A percentile compares a stretch with the other conserved stretches of the same genome.
Conservation (phyloP, 2,888 invertebrate genomes). For the Parnassius smintheus region DNA sequence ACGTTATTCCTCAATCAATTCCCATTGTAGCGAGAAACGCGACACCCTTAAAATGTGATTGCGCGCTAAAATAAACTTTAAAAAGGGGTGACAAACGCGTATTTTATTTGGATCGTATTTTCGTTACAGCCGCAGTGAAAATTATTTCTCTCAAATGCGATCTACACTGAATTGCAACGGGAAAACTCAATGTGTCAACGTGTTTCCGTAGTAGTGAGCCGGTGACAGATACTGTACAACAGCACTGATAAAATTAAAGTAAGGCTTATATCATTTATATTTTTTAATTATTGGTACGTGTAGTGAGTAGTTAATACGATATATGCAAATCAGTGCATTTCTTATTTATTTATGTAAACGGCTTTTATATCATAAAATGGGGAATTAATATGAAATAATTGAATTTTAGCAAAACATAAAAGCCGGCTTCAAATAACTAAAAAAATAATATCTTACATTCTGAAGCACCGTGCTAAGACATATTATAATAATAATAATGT, state of each 20-base stretch:
- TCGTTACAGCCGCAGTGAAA: slow-evolving; percentile 34
- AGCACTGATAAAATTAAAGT: not conserved
- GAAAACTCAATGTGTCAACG: slow-evolving; percentile 39
- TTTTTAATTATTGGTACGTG: too few relatives aligned
- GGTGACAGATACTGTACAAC: slow-evolving; percentile 11
- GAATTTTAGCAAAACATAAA: too few relatives aligned
- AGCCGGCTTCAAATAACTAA: too few relatives aligned
- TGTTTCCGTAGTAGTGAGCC: slow-evolving; percentile 21
- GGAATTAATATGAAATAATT: too few relatives aligned
- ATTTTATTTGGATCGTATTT: slow-evolving; percentile 26
- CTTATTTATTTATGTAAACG: too few relatives aligned
- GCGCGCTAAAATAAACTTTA: slow-evolving; percentile 29
- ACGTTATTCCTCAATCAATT: slow-evolving; percentile 46
- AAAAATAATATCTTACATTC: too few relatives aligned
- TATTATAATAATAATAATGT: too few relatives aligned
- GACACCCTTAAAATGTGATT: slow-evolving; percentile 29
- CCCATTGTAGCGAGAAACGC: slow-evolving; percentile 37
- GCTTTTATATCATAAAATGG: too few relatives aligned
- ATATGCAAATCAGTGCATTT: too few relatives aligned
- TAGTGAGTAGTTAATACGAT: too few relatives aligned
- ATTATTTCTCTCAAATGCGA: slow-evolving; percentile 38
- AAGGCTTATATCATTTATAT: too few relatives aligned
- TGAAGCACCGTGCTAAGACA: too few relatives aligned
- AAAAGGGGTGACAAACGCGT: slow-evolving; percentile 18
- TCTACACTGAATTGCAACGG: slow-evolving; percentile 40